Base-by-base conservation (phyloP, 1,140 invertebrate genomes). In the Harpegnathos saltator region DNA sequence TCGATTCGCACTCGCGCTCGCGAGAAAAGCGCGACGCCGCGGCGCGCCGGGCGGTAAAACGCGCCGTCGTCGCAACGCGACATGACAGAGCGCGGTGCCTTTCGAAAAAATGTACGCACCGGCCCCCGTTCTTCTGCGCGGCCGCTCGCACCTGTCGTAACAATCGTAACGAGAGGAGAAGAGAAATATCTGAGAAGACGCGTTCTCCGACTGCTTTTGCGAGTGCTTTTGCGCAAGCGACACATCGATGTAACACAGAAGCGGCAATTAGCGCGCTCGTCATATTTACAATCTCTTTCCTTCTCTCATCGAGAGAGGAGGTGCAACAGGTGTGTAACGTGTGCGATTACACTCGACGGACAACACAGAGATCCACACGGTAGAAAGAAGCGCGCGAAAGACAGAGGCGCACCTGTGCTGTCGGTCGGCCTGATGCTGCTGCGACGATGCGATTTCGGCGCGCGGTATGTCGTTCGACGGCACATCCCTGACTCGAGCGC, bases 401-500 rank as follows among this genome's bases (percentile, higher is more conserved):
- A 33, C 7, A n/a, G 29, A 44, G 38, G 33, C 0, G 33, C 26
- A 77, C 74, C 74, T 77, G n/a, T n/a, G n/a, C 66, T 52, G 24
- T 22, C 33, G 44, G 24, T 77, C 48, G 24, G 19, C 1, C 19
- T 65, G n/a, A n/a, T n/a, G 44, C 11, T 68, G 19, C 15, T 56
- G 74, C 48, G 26, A 66, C 29, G 26, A 66, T 22, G 15, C 12
- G 1, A 68, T n/a, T 66, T 77, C 74, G 29, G n/a, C 22, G 26
- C 24, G 19, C 74, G 17, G 14, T 15, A 4, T 0, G 19, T 19
- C 24, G 19, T 22, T 54, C 0, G 62, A 54, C 15, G 74, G 15
- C 14, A 33, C n/a, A 33, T 77, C 62, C 26, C 62, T 48, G 19
- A 77, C 62, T 54, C 74, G 74, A 56, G 61, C 19, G 38, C 38